Conservation (phyloP, 2,113 vertebrate genomes). For the Cynocephalus volans region DNA sequence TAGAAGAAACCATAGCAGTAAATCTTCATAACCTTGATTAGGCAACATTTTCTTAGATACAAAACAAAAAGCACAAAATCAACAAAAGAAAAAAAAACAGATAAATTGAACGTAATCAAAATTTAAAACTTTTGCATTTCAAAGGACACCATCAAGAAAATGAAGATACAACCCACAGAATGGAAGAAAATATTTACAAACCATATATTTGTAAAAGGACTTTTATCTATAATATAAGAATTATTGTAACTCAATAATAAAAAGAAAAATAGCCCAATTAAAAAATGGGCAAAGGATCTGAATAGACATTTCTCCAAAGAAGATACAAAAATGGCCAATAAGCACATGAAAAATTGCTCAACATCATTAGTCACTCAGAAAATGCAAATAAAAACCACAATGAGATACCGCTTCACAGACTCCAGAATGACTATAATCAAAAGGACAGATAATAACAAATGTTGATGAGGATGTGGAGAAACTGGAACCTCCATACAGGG, state of each 20-base stretch:
- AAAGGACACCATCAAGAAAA: background rate
- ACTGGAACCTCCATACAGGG: background rate
- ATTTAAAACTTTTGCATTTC: background rate
- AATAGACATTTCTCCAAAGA: background rate
- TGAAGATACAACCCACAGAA: background rate
- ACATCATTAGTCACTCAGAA: background rate
- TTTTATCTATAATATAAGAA: background rate
- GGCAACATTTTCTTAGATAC: background rate
- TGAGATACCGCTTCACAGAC: background rate
- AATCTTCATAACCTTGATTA: constrained; percentile 9
- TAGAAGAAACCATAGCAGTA: background rate
- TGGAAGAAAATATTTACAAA: constrained; percentile 23
- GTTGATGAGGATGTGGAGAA: background rate
- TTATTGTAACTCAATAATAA: background rate
- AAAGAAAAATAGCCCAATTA: background rate
- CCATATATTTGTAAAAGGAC: background rate
- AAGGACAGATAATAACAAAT: background rate
- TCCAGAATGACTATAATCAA: background rate
- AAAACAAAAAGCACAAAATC: background rate
- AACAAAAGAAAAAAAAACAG: background rate
- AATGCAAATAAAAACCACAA: background rate
- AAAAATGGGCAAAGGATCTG: background rate
- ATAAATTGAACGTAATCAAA: background rate
- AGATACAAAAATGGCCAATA: background rate
- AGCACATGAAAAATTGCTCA: background rate